Conservation (phyloP, 2,113 vertebrate genomes). For the Silurus meridionalis region DNA sequence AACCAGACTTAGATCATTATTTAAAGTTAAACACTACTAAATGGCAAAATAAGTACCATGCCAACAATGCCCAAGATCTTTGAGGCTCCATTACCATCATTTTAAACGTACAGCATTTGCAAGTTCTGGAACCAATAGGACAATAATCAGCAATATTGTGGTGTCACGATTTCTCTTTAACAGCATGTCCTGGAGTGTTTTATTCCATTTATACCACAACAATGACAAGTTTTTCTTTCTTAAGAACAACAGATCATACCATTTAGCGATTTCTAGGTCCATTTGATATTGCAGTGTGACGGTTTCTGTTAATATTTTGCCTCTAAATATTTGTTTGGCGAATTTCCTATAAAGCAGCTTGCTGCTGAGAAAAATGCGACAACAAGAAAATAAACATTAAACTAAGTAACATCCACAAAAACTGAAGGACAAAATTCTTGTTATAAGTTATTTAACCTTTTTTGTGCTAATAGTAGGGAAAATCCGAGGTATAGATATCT, state of each 20-base stretch:
- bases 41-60: not conserved
- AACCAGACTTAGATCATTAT: not conserved
- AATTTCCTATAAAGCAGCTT: not conserved
- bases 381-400: too few species aligned
- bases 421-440: not conserved
- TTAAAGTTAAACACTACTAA: not conserved
- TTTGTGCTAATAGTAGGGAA: not conserved
- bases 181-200: not conserved
- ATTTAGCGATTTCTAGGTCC: not conserved
- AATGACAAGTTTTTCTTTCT: not conserved
- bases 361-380: not conserved
- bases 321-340: not conserved
- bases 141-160: not conserved
- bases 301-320: not conserved
- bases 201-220: not conserved
- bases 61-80: not conserved
- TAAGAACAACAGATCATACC: not conserved
- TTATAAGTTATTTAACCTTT: not conserved
- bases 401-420: too few species aligned
- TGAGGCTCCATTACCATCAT: not conserved
- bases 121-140: not conserved
- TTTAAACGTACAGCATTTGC: not conserved
- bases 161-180: not conserved
- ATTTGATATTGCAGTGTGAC: not conserved
- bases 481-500: not conserved